Evolutionary conservation across 2,888 invertebrate species (phyloP).

Genomic region (Calameuta idolon): DNA sequence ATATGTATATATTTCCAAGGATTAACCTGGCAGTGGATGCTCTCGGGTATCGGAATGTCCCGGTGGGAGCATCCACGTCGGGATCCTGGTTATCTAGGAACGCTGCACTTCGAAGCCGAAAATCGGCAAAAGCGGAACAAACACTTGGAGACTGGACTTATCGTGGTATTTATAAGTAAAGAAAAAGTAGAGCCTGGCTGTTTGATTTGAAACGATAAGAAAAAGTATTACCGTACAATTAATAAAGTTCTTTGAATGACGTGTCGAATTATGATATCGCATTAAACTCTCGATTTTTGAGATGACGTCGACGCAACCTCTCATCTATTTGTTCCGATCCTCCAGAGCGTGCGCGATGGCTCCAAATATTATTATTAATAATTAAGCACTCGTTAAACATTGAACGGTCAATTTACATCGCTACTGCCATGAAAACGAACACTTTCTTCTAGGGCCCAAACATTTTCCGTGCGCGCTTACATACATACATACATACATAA

Average conservation of each 20-base stretch:
- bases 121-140: neutral
- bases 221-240: neutral
- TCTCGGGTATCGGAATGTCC: neutral
- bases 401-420: neutral
- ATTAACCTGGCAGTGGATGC: neutral
- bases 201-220: neutral
- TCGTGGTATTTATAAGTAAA: conserved; percentile 22
- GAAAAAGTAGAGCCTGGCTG: neutral
- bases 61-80: neutral
- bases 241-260: neutral
- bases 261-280: neutral
- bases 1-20: neutral
- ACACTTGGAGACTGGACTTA: conserved; percentile 14
- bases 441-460: neutral
- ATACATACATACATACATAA: neutral
- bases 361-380: neutral
- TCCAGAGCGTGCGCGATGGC: neutral
- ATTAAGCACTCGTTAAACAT: neutral
- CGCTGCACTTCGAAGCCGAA: conserved; percentile 9
- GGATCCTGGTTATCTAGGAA: conserved; percentile 6
- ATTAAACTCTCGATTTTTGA: neutral
- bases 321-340: neutral
- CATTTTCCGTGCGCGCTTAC: neutral
- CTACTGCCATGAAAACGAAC: neutral
- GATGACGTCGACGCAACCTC: neutral